phyloP scores from a whole-genome alignment of 2,113 vertebrate genomes.

The Ceyx margarethae region DNA sequence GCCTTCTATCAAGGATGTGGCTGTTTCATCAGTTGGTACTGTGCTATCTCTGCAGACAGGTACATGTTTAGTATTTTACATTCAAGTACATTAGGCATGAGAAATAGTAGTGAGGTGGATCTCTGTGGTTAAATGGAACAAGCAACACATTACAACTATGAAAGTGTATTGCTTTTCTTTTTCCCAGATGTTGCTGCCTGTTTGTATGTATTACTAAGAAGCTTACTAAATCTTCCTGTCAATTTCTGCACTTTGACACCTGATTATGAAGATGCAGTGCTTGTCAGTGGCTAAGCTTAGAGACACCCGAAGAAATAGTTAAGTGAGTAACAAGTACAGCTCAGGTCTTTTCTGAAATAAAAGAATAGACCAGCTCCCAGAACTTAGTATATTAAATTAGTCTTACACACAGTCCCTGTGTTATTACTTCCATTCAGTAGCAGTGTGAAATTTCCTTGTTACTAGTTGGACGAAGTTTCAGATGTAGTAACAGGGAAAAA shows the following conservation, averaged over 20 bases:
- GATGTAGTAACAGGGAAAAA: not conserved
- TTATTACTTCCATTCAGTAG: not conserved
- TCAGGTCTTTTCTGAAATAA: not conserved
- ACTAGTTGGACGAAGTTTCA: not conserved
- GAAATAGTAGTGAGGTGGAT: not conserved
- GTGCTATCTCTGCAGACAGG: not conserved
- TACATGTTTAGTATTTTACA: not conserved
- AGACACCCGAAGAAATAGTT: not conserved
- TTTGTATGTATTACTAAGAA: not conserved
- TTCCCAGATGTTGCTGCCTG: not conserved
- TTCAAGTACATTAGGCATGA: fast-evolving
- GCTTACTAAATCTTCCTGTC: not conserved
- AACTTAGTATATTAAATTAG: not conserved
- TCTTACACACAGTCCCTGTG: not conserved
- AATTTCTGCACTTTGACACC: not conserved
- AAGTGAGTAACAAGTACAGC: not conserved
- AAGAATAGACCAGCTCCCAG: not conserved
- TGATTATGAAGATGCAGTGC: not conserved
- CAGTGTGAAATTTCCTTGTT: not conserved
- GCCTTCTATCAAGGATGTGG: not conserved
- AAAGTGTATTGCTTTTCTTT: not conserved
- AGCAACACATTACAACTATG: not conserved
- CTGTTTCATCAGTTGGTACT: not conserved
- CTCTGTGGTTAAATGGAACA: not conserved
- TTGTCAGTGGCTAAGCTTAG: not conserved